Percentiles rank a stretch among this genome's conserved stretches.
Evolutionary conservation across 2,113 vertebrate genomes (phyloP).

Genomic region (Siniperca knerii): DNA sequence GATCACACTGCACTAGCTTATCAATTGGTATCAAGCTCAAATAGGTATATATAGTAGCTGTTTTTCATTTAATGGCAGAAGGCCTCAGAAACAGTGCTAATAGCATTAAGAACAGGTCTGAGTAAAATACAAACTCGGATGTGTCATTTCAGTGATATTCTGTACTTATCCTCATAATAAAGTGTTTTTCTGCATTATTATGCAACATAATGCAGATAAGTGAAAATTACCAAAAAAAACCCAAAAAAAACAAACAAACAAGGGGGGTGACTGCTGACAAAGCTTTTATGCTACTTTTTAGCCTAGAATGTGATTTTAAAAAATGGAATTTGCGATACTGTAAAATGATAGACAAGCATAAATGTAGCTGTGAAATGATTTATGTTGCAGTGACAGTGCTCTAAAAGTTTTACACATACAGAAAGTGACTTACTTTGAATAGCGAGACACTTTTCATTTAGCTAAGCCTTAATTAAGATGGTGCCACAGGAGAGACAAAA

Average conservation of each 20-base stretch:
- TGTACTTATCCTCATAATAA: not conserved
- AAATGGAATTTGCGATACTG: not conserved
- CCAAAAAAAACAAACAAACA: not conserved
- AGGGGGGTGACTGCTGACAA: no score
- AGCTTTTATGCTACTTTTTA: not conserved
- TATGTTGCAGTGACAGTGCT: not conserved
- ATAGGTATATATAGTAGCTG: not conserved
- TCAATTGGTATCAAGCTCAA: not conserved
- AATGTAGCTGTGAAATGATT: not conserved
- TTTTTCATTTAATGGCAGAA: not conserved
- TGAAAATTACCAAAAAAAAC: not conserved
- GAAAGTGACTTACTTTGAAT: not conserved
- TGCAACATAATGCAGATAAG: not conserved
- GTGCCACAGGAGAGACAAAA: conserved; percentile 3
- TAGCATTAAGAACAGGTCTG: not conserved
- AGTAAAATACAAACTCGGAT: not conserved
- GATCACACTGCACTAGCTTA: not conserved
- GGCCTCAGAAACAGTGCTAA: not conserved
- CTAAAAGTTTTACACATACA: not conserved
- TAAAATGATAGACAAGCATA: not conserved
- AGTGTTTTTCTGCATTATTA: not conserved
- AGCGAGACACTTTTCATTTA: not conserved
- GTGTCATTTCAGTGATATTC: not conserved
- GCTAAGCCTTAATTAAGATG: conserved; percentile 7
- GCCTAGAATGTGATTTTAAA: not conserved